phyloP scores from a whole-genome alignment of 1,140 invertebrate species.

The Galleria mellonella region DNA sequence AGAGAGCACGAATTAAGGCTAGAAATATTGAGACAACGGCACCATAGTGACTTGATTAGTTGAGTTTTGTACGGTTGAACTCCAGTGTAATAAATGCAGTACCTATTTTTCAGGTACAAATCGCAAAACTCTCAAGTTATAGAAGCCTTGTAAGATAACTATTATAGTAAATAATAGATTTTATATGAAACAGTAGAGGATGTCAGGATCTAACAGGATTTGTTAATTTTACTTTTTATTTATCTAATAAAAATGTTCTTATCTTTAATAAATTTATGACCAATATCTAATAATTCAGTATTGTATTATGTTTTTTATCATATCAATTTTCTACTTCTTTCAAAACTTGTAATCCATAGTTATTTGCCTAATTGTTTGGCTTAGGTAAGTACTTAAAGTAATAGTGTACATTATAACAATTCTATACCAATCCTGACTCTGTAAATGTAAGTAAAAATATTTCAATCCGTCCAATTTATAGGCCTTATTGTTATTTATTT shows the following conservation, averaged over 20 bases:
- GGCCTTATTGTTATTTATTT: constrained; percentile 65
- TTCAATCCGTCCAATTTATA: constrained; percentile 49
- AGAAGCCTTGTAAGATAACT: constrained; percentile 19
- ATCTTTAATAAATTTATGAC: no score
- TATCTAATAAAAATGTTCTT: no score
- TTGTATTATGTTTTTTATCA: no score
- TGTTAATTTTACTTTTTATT: no score
- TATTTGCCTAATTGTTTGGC: no score
- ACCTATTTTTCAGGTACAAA: background rate
- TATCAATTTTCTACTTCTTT: no score
- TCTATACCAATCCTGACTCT: no score
- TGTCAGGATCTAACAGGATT: background rate
- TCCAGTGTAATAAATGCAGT: background rate
- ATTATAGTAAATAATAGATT: constrained; percentile 8
- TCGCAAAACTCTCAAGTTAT: background rate
- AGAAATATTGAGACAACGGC: constrained; percentile 88
- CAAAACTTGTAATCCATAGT: no score
- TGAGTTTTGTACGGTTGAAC: constrained; percentile 48
- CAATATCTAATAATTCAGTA: no score
- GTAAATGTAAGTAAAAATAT: background rate
- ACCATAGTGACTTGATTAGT: constrained; percentile 84
- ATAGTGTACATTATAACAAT: no score
- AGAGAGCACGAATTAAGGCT: constrained; percentile 92
- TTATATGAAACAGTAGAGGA: constrained; percentile 2
- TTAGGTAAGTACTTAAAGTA: no score